Evolutionary conservation across 2,797 vertebrate genomes (phyloP), one percentile per base, ranked within the genome.

Genomic region (Oreochromis mossambicus): DNA sequence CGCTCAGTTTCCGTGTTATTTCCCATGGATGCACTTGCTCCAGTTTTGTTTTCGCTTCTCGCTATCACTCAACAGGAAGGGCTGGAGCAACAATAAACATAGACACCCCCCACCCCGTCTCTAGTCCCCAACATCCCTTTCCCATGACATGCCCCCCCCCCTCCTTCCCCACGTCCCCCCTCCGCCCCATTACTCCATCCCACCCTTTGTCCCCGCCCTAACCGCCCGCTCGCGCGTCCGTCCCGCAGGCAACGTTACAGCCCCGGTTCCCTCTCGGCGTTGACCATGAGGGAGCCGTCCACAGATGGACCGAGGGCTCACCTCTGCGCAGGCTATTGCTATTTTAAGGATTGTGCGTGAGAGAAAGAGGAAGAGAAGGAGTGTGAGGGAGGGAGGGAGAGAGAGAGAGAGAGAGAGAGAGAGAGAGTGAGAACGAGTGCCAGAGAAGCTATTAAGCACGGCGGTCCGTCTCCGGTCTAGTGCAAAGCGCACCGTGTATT

Each of bases 41-140:
- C n/a, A 89, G 84, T 90, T 94, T 89, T 90, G 87, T 92, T 93
- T 91, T 91, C 81, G 34, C 89, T 84, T 86, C 58, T 88, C 87
- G 63, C 83, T 87, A 84, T 92, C 91, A 84, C 88, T 94, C 88
- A 85, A 78, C 86, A 83, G 75, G 86, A 91, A 89, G 81, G 81
- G 80, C 88, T 85, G 85, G 87, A 91, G 82, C 87, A 83, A 94
- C 91, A 93, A 94, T 91, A 92, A 91, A 91, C 88, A 93, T 82
- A 78, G 12, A 61, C 32, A 12, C 70, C 55, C 77, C 24, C 32
- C 6, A 34, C 51, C 78, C 85, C 29, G 80, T 76, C 52, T 79
- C 85, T 78, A n/a, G 73, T 41, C 50, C 56, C 77, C 83, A 24
- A 46, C 70, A 78, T 41, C 50, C 24, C 58, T 54, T 54, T 54